phyloP scores from a whole-genome alignment of 1,140 invertebrate species.

The Macrosteles quadrilineatus region DNA sequence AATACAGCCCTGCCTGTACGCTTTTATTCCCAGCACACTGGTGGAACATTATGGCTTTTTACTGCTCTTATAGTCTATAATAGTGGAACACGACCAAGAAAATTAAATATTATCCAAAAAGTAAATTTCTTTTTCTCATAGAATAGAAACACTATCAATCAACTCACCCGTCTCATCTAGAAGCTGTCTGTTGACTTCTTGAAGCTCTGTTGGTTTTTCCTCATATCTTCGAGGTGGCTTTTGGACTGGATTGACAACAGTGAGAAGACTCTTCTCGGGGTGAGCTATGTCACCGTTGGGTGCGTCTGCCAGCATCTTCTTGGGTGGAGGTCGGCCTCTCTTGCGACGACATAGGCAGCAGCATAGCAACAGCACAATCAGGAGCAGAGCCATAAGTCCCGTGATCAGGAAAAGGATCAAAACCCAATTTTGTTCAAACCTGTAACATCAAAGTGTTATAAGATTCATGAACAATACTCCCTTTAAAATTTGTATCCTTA shows the following conservation, averaged over 20 bases:
- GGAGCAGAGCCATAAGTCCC: slow-evolving; percentile 48
- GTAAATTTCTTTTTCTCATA: too few species aligned
- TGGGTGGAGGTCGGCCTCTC: slow-evolving; percentile 54
- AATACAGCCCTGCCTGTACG: too few species aligned
- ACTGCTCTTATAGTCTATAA: too few species aligned
- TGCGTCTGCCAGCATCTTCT: slow-evolving; percentile 52
- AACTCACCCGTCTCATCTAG: slow-evolving; percentile 58
- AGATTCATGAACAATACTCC: too few species aligned
- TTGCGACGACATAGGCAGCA: slow-evolving; percentile 65
- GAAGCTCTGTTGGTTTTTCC: slow-evolving; percentile 66
- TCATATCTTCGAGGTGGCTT: slow-evolving; percentile 74
- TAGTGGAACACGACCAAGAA: too few species aligned
- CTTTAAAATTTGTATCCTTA: too few species aligned
- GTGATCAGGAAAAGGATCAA: slow-evolving; percentile 51
- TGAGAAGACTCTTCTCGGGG: slow-evolving; percentile 75
- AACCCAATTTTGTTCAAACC: slow-evolving; percentile 52
- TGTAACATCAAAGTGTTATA: too few species aligned
- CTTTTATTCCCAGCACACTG: too few species aligned
- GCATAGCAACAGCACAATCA: slow-evolving; percentile 64
- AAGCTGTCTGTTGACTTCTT: slow-evolving; percentile 74
- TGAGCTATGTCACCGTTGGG: slow-evolving; percentile 45
- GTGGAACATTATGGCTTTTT: too few species aligned
- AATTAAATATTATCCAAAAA: too few species aligned
- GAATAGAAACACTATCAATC: too few species aligned
- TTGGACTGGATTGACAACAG: slow-evolving; percentile 77